These are phyloP conservation scores for Diarsia brunnea DNA, from an alignment of 2,888 invertebrate species.

Conservation along the genomic window DNA sequence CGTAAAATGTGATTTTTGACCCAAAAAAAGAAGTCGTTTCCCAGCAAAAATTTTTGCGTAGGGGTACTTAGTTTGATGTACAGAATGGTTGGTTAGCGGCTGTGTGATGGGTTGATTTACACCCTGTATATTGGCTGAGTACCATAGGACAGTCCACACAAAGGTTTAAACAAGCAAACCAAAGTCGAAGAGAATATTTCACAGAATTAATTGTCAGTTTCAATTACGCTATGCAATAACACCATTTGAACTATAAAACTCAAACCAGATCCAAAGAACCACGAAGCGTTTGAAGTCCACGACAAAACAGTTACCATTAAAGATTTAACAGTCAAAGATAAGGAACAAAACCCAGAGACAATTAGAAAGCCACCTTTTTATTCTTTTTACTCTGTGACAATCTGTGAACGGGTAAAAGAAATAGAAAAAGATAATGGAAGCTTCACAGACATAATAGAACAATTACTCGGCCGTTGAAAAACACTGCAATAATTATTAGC, in stretches of 20 bases:
- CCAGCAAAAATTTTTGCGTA: too few relatives aligned
- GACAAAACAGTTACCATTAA: slow-evolving; percentile 41
- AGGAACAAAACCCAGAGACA: slow-evolving; percentile 45
- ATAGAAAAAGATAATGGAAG: slow-evolving; percentile 43
- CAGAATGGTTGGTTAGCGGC: too few relatives aligned
- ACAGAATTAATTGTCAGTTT: slow-evolving; percentile 2
- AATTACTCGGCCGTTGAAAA: slow-evolving; percentile 53
- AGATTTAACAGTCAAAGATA: slow-evolving; percentile 37
- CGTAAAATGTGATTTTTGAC: too few relatives aligned
- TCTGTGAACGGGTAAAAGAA: slow-evolving; percentile 38
- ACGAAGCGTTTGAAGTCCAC: slow-evolving; percentile 10
- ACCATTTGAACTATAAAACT: slow-evolving; percentile 22
- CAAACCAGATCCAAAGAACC: slow-evolving; percentile 13
- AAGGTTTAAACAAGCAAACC: neutral
- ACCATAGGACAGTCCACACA: neutral
- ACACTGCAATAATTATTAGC: slow-evolving; percentile 47
- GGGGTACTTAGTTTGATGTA: too few relatives aligned
- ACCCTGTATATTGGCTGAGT: neutral
- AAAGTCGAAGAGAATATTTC: neutral
- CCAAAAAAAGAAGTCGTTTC: too few relatives aligned
- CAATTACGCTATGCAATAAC: slow-evolving; percentile 12
- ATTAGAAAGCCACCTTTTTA: slow-evolving; percentile 34
- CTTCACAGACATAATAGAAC: slow-evolving; percentile 45
- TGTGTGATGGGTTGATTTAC: too few relatives aligned
- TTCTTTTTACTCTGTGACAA: slow-evolving; percentile 30